Base-by-base conservation (phyloP, 2,113 vertebrate species). In the Oophaga pumilio region DNA sequence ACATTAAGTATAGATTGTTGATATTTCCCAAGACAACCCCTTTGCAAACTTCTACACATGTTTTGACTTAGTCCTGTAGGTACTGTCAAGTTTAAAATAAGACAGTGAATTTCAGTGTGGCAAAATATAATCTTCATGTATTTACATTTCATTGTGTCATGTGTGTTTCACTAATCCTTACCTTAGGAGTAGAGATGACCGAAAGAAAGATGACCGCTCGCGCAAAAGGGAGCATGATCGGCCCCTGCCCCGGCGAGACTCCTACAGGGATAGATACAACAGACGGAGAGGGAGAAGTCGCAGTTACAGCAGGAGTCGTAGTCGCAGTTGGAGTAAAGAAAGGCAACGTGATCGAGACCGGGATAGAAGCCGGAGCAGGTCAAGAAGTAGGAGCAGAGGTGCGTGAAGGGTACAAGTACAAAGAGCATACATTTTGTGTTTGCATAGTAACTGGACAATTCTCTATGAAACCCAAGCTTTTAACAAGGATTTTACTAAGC, bases 161-260 rank as follows among this genome's bases (percentile, higher is more conserved):
- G 26, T 52, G 6, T 82, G 10, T 88, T 26, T 43, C 50, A 84
- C 2, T 76, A 76, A 43, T 89, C 60, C 22, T 82, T 89, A 28
- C 90, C 7, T 91, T 90, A 99, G 98, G 93, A 97, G 96, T 92
- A 95, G 95, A 1, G 98, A 99, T 91, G 98, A 99, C 84, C 96
- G 97, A 87, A 97, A 99, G 87, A 97, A 98, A 91, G 98, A 99
- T 9, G 98, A 99, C 85, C 98, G 98, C 68, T 95, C 96, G 90
- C 96, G 98, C 7, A 99, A 99, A 92, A 95, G 98, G 88, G 98
- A 99, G 66, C 99, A 98, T 88, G 98, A 99, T 68, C 95, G 98
- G 85, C 96, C 95, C 86, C 96, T 94, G 17, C 97, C 96, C 69
- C 94, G 98, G 85, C 95, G 98, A 89, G 98, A 99, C 91, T 98